Percentiles rank a stretch among this genome's conserved stretches.
These are phyloP conservation scores for Tinamus guttatus DNA, from an alignment of 2,113 vertebrate genomes.

Conservation along the genomic window DNA sequence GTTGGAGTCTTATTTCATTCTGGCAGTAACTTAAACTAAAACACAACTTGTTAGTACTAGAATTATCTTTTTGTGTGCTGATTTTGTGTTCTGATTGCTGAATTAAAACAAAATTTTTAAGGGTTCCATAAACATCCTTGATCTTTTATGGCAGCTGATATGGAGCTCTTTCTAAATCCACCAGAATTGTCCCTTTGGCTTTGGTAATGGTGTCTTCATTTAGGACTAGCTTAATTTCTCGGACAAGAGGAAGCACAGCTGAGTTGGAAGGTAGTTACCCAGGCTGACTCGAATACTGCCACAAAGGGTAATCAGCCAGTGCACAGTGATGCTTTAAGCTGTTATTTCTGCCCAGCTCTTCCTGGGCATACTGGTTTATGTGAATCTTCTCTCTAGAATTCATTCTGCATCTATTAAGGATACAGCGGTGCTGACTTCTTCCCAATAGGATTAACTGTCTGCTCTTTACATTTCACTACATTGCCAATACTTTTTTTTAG, in stretches of 20 bases:
- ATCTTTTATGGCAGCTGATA: neutral
- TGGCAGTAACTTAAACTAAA: neutral
- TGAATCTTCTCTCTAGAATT: neutral
- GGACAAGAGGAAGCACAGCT: neutral
- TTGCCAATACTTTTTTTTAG: neutral
- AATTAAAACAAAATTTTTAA: neutral
- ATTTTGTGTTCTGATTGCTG: neutral
- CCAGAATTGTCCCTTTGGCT: fast-evolving
- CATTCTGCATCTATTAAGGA: neutral
- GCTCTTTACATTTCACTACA: fast-evolving
- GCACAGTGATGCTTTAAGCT: fast-evolving
- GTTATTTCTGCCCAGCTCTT: neutral
- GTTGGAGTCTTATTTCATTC: neutral
- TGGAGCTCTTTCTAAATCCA: neutral
- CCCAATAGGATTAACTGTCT: neutral
- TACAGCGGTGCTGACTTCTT: neutral
- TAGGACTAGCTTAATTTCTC: neutral
- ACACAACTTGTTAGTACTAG: neutral
- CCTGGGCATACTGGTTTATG: neutral
- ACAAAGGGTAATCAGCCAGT: neutral
- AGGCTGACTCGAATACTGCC: neutral
- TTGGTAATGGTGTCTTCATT: neutral
- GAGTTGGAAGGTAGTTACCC: neutral
- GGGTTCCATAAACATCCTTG: neutral
- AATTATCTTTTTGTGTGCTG: neutral